Evolutionary conservation across 2,888 invertebrate species (phyloP).

Genomic region (Heteromyza rotundicornis): DNA sequence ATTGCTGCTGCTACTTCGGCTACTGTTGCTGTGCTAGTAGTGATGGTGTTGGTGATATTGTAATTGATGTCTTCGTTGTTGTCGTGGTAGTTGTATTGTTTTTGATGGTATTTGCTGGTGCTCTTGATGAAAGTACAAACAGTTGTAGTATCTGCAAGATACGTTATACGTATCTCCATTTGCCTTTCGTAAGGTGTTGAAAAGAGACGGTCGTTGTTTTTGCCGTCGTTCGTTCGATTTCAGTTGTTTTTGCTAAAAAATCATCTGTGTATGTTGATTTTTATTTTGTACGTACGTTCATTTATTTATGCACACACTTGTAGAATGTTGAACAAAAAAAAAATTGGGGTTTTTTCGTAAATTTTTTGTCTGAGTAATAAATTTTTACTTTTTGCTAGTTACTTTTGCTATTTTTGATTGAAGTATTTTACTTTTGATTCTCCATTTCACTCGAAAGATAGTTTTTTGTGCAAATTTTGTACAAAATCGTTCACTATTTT

Average conservation of each 20-base stretch:
- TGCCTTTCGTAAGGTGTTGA: conserved; percentile 8
- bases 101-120: not conserved
- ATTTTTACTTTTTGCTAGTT: conserved; percentile 15
- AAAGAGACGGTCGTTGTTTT: conserved; percentile 41
- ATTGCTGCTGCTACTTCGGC: not conserved
- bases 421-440: not conserved
- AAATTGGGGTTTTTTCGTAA: not conserved
- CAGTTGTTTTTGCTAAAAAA: conserved; percentile 50
- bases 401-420: conserved; percentile 10
- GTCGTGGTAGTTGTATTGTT: conserved; percentile 1
- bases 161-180: conserved; percentile 22
- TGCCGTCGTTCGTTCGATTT: conserved; percentile 31
- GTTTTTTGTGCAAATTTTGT: not conserved
- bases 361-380: conserved; percentile 14
- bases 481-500: not conserved
- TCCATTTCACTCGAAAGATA: conserved; percentile 1
- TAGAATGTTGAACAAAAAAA: conserved; percentile 23
- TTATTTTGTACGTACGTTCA: conserved; percentile 36
- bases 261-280: conserved; percentile 49
- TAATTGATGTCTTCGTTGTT: not conserved
- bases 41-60: conserved; percentile 6
- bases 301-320: conserved; percentile 23
- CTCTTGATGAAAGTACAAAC: conserved; percentile 23
- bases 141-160: conserved; percentile 17
- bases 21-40: conserved; percentile 13